Evolutionary conservation across 2,113 vertebrate species (phyloP).

Genomic region (Phalacrocorax pelagicus): DNA sequence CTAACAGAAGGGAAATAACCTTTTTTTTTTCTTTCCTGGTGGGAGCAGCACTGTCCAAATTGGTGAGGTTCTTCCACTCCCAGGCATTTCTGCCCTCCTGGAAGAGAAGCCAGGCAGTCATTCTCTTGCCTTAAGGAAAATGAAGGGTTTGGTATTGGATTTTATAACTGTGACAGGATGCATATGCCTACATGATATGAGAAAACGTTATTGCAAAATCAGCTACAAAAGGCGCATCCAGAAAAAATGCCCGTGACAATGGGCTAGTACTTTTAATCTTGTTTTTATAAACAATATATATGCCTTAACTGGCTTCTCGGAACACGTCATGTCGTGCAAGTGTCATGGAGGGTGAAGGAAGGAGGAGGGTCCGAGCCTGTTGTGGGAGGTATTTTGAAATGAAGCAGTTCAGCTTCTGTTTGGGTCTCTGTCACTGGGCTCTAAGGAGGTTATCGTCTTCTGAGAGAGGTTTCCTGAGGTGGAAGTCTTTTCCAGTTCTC

Average conservation of each 20-base stretch:
- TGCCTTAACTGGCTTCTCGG: neutral
- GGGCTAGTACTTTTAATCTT: neutral
- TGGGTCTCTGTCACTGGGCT: neutral
- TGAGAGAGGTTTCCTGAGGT: neutral
- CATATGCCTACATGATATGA: neutral
- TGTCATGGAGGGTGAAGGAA: neutral
- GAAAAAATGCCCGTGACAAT: neutral
- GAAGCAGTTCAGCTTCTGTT: neutral
- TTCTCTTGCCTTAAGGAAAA: neutral
- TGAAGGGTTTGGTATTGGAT: neutral
- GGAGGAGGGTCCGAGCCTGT: fast-evolving
- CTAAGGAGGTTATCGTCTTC: fast-evolving
- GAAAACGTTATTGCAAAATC: neutral
- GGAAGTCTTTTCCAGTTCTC: neutral
- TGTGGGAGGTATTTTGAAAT: neutral
- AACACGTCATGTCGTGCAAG: fast-evolving
- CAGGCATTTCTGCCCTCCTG: neutral
- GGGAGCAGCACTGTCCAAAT: neutral
- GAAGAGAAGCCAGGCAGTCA: neutral
- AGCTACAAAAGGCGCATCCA: neutral
- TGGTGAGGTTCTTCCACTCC: neutral
- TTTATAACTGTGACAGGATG: neutral
- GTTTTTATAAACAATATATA: neutral
- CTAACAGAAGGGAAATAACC: neutral
- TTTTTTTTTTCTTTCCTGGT: neutral